Evolutionary conservation across 2,113 vertebrate species (phyloP), one percentile per base, ranked within the genome.

Genomic region (Australoheros scitulus): DNA sequence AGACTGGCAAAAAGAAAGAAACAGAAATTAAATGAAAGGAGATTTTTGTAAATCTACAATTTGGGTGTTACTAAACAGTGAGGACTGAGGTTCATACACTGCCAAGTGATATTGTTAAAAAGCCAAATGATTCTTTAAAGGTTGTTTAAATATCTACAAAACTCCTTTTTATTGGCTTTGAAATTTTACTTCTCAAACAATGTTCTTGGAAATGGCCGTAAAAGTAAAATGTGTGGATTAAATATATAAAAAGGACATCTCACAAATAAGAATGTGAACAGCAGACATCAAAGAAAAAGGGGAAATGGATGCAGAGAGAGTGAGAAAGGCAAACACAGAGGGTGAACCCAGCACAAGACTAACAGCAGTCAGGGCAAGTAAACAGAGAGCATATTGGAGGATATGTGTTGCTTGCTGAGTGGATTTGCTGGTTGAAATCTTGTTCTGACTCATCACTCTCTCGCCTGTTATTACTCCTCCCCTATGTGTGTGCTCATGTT

Each of bases 361-460:
- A 58, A 43, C 64, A 56, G 85, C 59, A 76, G 65, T 68, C 61
- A 50, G 50, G 32, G 38, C 4, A 13, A 63, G 72, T 81, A 89
- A 88, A 87, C 82, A 86, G 22, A 74, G 82, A 81, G 68, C 84
- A 88, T 68, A 84, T 3, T 47, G 81, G 59, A 82, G 86, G 89
- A 87, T 79, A 68, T 70, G 43, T 68, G 81, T 64, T 77, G 87
- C 85, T 80, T 77, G n/a, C 76, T 72, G 83, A 83, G 63, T 76
- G 79, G 89, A 91, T 93, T 89, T 87, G 43, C 77, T 8, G 41
- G 85, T 65, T 61, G 36, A 90, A 88, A 85, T 87, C 65, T 81
- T 60, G 24, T 77, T 79, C 68, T 75, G 91, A 91, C 81, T 88
- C 88, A 92, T 72, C 34, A 63, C 13, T 20, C 81, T 76, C 64